phyloP scores from a whole-genome alignment of 1,140 invertebrate species.

The Aphelenchoides besseyi region DNA sequence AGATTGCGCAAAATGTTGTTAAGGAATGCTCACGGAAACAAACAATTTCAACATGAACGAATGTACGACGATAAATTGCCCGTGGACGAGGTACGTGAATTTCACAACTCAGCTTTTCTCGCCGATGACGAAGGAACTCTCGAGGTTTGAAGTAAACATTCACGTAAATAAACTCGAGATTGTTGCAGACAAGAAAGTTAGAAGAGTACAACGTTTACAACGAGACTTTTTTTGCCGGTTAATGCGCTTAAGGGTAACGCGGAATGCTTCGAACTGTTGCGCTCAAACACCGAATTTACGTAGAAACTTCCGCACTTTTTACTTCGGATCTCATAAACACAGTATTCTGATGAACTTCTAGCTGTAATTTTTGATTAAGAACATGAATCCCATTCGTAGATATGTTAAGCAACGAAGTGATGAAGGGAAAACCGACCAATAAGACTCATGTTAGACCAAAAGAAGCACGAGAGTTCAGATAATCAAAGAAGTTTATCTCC shows the following conservation, averaged over 20 bases:
- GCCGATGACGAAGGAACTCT: not conserved
- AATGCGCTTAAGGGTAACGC: not conserved
- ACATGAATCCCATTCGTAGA: no score
- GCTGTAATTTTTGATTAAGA: no score
- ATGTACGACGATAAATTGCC: not conserved
- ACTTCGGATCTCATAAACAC: no score
- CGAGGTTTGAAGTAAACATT: not conserved
- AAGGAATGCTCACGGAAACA: not conserved
- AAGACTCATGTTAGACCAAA: no score
- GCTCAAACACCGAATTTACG: not conserved
- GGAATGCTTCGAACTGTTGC: not conserved
- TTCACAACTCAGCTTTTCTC: conserved; percentile 1
- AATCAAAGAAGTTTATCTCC: no score
- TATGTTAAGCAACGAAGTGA: no score
- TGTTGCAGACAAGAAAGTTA: not conserved
- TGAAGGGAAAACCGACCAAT: no score
- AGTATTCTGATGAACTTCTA: no score
- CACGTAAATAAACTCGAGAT: not conserved
- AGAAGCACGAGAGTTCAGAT: no score
- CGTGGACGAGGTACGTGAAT: not conserved
- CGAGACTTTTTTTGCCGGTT: not conserved
- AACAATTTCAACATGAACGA: conserved; percentile 8
- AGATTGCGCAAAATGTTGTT: not conserved
- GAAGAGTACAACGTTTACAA: not conserved
- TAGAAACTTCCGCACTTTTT: no score